Evolutionary conservation across 2,113 vertebrate genomes (phyloP).

Genomic region (Anhinga anhinga): DNA sequence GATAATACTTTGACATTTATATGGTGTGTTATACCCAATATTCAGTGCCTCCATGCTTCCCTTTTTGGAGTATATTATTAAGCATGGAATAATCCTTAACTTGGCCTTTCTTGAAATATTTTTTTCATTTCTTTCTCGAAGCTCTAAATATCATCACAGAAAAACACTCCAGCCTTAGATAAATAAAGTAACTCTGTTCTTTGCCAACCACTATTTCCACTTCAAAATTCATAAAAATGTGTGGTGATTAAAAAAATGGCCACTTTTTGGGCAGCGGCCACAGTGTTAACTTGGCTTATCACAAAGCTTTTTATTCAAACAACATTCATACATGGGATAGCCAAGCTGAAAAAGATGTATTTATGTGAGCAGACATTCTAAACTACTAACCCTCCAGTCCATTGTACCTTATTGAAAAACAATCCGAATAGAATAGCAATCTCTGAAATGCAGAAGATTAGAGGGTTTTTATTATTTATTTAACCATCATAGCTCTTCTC

Average conservation of each 20-base stretch:
- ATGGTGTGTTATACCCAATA: neutral
- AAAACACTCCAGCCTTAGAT: neutral
- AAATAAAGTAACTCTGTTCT: neutral
- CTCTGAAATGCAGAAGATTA: neutral
- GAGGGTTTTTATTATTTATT: neutral
- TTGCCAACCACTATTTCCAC: neutral
- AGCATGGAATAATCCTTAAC: neutral
- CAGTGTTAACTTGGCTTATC: neutral
- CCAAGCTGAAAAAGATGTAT: neutral
- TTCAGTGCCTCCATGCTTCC: neutral
- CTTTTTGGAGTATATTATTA: neutral
- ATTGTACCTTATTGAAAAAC: neutral
- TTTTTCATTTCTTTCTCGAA: neutral
- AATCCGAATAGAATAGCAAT: neutral
- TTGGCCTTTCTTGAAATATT: neutral
- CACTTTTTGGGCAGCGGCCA: neutral
- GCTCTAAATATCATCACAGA: neutral
- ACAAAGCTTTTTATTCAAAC: neutral
- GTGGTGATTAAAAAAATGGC: neutral
- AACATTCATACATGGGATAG: neutral
- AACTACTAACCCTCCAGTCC: neutral
- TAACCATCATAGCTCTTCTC: neutral
- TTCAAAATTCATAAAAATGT: neutral
- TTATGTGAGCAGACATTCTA: neutral
- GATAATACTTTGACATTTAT: neutral